Percentiles rank a stretch among this genome's conserved stretches.
phyloP scores from a whole-genome alignment of 2,797 vertebrate species.

The Craterocephalus amniculus region DNA sequence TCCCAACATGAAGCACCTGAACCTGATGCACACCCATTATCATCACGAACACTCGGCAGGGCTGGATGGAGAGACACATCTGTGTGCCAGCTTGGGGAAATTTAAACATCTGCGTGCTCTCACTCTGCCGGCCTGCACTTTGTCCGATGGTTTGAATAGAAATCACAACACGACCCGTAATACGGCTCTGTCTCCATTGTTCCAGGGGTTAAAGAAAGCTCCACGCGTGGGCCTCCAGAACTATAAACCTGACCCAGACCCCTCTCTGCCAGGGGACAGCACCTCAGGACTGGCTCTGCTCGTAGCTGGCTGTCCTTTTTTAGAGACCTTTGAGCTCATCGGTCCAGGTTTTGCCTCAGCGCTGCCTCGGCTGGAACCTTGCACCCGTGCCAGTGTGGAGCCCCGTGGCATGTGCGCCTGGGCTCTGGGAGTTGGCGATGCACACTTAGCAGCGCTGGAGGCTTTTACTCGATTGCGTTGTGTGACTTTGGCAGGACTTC shows the following conservation, averaged over 20 bases:
- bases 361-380: conserved; percentile 94
- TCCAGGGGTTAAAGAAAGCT: conserved; percentile 87
- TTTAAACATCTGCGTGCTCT: conserved; percentile 86
- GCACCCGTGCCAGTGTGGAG: conserved; percentile 85
- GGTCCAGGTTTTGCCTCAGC: conserved; percentile 93
- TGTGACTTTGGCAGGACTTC: conserved; percentile 93
- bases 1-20: conserved; percentile 88
- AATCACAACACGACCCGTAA: conserved; percentile 36
- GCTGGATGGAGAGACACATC: conserved; percentile 80
- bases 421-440: conserved; percentile 87
- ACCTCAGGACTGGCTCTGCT: conserved; percentile 83
- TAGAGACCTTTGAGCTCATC: conserved; percentile 91
- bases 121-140: conserved; percentile 90
- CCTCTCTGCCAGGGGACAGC: conserved; percentile 55
- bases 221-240: conserved; percentile 88
- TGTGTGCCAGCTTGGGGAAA: conserved; percentile 88
- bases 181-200: conserved; percentile 63
- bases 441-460: conserved; percentile 88
- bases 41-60: conserved; percentile 81
- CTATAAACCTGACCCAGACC: conserved; percentile 73
- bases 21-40: conserved; percentile 94
- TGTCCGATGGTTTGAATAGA: conserved; percentile 79
- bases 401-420: conserved; percentile 89
- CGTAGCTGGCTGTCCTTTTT: conserved; percentile 80
- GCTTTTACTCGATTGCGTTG: conserved; percentile 84